Evolutionary conservation across 2,888 invertebrate genomes (phyloP), one percentile per base, ranked within the genome.

Genomic region (Theretra japonica): DNA sequence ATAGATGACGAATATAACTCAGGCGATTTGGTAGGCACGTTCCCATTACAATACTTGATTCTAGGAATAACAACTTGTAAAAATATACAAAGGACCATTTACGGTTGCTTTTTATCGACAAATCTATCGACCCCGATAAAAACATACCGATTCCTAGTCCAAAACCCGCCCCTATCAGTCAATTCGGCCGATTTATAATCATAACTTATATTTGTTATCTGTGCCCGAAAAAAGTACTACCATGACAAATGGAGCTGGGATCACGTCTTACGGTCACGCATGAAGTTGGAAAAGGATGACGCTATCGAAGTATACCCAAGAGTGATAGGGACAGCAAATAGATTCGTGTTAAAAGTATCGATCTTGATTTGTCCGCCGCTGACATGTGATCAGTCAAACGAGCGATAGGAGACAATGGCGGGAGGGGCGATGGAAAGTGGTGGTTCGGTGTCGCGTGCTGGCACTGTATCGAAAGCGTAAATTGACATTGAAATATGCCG

Each of bases 351-450:
- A 89, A 87, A 88, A 89, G 88, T 90, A 91, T 91, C 85, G 88
- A 92, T 92, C 92, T 92, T 90, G 92, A 92, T 92, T 92, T 88
- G 92, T 89, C 88, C 83, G 83, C 79, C 83, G 92, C 89, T 89
- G 92, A 92, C 93, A 91, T 87, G 88, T 88, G 89, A 92, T 92
- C 92, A 88, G 86, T 89, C 88, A 86, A 84, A 83, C 80, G 83
- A 78, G 81, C 80, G 76, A 75, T 74, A 74, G 74, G 74, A 82
- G 77, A 91, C 90, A 92, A 92, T 91, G 84, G 88, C 82, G 84
- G 90, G 90, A 83, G 88, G 86, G 88, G 86, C 77, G 69, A 73
- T 82, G 74, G 86, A 87, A 82, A 86, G 87, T 83, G 81, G 82
- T 77, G 78, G 82, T 80, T 84, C 85, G 84, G 84, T 86, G 84